Conservation (phyloP, 1,140 invertebrate genomes). For the Colletes gigas region DNA sequence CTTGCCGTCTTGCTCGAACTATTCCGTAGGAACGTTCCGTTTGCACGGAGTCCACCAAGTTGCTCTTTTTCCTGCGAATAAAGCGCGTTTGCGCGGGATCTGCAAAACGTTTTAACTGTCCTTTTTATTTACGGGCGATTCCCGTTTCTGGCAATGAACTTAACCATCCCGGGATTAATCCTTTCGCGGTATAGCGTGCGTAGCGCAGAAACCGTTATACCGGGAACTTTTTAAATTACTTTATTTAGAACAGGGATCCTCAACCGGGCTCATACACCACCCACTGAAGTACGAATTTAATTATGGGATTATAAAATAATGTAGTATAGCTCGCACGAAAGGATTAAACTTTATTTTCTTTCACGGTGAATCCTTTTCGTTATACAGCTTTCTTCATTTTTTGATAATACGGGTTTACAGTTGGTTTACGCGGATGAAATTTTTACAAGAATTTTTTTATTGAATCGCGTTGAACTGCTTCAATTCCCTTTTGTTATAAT, state of each 20-base stretch:
- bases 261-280: too few species aligned
- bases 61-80: background rate
- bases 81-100: background rate
- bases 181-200: too few species aligned
- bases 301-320: too few species aligned
- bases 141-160: constrained; percentile 21
- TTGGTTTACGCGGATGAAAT: too few species aligned
- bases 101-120: constrained; percentile 9
- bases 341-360: too few species aligned
- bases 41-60: background rate
- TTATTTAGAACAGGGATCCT: too few species aligned
- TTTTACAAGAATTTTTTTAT: background rate
- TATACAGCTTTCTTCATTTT: background rate
- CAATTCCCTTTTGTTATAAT: background rate
- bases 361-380: background rate
- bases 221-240: too few species aligned
- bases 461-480: too few species aligned
- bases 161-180: constrained; percentile 19
- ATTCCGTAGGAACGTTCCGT: background rate
- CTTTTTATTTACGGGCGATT: constrained; percentile 26
- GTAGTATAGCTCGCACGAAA: too few species aligned
- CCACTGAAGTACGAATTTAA: too few species aligned
- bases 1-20: background rate
- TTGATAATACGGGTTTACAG: background rate
- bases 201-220: too few species aligned